These are phyloP conservation scores for Pseudachorutes palmiensis DNA, from an alignment of 1,140 invertebrate species.

Conservation along the genomic window DNA sequence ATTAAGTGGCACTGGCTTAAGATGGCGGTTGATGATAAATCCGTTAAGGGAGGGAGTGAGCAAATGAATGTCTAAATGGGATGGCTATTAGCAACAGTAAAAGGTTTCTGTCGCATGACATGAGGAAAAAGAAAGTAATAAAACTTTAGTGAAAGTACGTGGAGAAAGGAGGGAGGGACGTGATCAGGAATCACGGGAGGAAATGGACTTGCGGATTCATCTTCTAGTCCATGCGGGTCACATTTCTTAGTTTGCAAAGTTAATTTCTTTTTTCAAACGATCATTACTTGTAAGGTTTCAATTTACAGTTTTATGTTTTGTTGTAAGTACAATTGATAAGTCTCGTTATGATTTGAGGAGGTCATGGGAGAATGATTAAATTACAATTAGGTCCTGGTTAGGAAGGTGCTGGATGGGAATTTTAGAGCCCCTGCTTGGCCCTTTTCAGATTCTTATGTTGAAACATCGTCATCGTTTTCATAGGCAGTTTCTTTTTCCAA, in stretches of 20 bases:
- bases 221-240: too few species aligned
- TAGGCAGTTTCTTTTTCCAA: neutral
- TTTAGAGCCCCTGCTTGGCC: too few species aligned
- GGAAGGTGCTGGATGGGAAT: neutral
- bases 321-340: neutral
- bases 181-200: neutral
- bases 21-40: too few species aligned
- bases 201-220: too few species aligned
- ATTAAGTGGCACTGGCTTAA: too few species aligned
- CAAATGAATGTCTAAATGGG: too few species aligned
- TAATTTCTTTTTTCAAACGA: neutral
- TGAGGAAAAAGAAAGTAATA: neutral
- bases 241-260: neutral
- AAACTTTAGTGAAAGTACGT: neutral
- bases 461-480: too few species aligned
- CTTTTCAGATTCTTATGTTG: too few species aligned
- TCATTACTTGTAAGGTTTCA: neutral
- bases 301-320: neutral
- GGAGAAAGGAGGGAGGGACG: neutral
- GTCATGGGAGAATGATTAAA: neutral
- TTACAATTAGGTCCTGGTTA: neutral
- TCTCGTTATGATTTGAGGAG: neutral
- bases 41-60: too few species aligned
- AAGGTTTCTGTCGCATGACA: slow-evolving; percentile 21
- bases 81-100: slow-evolving; percentile 26